Conservation (phyloP, 37 sponge, comb jelly and placozoan genomes). For the Petrosia ficiformis region DNA sequence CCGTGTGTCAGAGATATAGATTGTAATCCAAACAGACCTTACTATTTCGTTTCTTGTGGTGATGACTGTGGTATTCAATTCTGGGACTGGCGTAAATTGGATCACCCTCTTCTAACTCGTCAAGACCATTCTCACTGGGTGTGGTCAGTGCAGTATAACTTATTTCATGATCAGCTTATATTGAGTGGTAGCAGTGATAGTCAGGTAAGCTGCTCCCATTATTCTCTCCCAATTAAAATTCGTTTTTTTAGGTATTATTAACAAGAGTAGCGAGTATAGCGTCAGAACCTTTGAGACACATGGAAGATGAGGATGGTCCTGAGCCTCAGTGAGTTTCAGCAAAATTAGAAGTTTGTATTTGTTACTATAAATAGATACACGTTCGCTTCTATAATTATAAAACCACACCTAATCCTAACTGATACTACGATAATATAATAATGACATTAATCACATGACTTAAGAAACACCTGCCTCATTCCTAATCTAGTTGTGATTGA, state of each 20-base stretch:
- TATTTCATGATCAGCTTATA: slow-evolving; percentile 88
- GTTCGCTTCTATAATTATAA: too few species aligned
- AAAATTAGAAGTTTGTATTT: too few species aligned
- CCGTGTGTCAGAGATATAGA: slow-evolving; percentile 85
- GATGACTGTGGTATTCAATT: slow-evolving; percentile 93
- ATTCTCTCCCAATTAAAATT: background rate
- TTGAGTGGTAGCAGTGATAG: slow-evolving; percentile 88
- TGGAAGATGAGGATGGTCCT: slow-evolving; percentile 68
- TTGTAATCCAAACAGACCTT: slow-evolving; percentile 94
- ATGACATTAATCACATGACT: too few species aligned
- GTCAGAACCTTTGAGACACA: slow-evolving; percentile 70
- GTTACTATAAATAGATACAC: too few species aligned
- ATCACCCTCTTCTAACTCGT: slow-evolving; percentile 68
- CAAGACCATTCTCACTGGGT: slow-evolving; percentile 97
- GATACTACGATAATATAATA: too few species aligned
- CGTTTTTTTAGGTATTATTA: slow-evolving; percentile 63
- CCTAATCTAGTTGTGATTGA: too few species aligned
- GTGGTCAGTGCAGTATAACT: slow-evolving; percentile 92
- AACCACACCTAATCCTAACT: too few species aligned
- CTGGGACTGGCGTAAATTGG: slow-evolving; percentile 86
- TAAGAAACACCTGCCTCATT: too few species aligned
- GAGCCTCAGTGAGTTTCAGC: too few species aligned
- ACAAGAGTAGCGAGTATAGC: slow-evolving; percentile 79
- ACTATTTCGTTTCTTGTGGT: slow-evolving; percentile 92
- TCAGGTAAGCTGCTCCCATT: slow-evolving; percentile 12